Percentiles rank a stretch among this genome's conserved stretches.
Conservation (phyloP, 2,113 vertebrate species). For the Phocoena phocoena region DNA sequence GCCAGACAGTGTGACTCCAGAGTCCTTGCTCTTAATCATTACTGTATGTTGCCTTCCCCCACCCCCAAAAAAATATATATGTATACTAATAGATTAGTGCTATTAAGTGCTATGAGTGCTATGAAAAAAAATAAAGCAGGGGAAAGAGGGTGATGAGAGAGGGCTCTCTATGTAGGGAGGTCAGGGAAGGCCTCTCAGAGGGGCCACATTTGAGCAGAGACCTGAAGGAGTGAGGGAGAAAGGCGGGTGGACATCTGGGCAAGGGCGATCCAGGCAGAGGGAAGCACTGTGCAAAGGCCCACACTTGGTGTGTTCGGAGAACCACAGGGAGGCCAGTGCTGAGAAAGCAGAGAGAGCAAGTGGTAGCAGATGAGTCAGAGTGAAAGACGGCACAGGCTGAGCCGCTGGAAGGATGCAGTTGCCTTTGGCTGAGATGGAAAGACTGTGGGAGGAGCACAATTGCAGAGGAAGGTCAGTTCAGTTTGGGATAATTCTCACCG, state of each 20-base stretch:
- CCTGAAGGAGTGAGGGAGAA: neutral
- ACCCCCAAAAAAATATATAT: neutral
- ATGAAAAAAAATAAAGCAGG: neutral
- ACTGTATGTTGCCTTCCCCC: neutral
- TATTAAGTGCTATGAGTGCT: neutral
- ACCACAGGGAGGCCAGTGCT: neutral
- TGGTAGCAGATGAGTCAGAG: neutral
- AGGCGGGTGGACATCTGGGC: neutral
- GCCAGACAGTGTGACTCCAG: neutral
- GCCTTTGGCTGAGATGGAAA: neutral
- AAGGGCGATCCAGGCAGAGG: neutral
- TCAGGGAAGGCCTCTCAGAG: neutral
- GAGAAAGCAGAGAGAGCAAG: neutral
- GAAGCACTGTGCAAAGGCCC: neutral
- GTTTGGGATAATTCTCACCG: neutral
- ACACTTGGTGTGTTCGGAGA: neutral
- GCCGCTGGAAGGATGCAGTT: neutral
- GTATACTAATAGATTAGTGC: neutral
- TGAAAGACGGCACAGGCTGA: neutral
- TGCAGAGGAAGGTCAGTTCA: neutral
- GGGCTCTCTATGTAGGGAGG: neutral
- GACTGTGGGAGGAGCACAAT: neutral
- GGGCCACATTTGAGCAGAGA: neutral
- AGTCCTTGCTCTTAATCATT: neutral
- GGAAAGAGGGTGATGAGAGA: neutral